Percentiles rank a stretch among this genome's conserved stretches.
phyloP scores from a whole-genome alignment of 2,888 invertebrate genomes.

The Synanthedon andrenaeformis region DNA sequence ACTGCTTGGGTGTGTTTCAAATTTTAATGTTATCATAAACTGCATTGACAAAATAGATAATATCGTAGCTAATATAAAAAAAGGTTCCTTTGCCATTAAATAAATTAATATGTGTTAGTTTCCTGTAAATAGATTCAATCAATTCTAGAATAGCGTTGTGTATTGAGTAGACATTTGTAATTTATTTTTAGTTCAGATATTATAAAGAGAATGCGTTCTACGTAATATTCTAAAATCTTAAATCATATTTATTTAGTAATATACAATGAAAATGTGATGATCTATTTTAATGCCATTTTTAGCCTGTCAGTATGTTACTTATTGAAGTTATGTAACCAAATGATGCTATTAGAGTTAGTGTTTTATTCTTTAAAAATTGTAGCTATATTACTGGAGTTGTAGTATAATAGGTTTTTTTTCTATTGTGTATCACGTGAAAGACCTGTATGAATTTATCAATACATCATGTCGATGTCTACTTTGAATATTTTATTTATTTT shows the following conservation, averaged over 20 bases:
- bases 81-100: not conserved
- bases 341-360: constrained; percentile 59
- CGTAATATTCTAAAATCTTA: constrained; percentile 6
- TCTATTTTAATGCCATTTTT: constrained; percentile 63
- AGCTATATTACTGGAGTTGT: constrained; percentile 40
- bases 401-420: constrained; percentile 59
- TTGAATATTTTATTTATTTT: constrained; percentile 9
- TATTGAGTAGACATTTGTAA: not conserved
- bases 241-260: constrained; percentile 33
- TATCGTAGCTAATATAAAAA: not conserved
- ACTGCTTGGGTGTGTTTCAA: no score
- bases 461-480: constrained; percentile 61
- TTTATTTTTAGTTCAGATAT: constrained; percentile 3
- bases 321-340: constrained; percentile 63
- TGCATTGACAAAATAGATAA: no score
- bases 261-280: constrained; percentile 52
- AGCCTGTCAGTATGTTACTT: constrained; percentile 59
- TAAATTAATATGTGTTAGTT: not conserved
- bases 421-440: constrained; percentile 59
- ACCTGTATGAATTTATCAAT: constrained; percentile 63
- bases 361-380: constrained; percentile 48
- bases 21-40: no score
- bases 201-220: constrained; percentile 6
- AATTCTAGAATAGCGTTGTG: not conserved
- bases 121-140: not conserved